Percentiles rank a stretch among this genome's conserved stretches.
Evolutionary conservation across 2,888 invertebrate species (phyloP).

Genomic region (Catocala nupta): DNA sequence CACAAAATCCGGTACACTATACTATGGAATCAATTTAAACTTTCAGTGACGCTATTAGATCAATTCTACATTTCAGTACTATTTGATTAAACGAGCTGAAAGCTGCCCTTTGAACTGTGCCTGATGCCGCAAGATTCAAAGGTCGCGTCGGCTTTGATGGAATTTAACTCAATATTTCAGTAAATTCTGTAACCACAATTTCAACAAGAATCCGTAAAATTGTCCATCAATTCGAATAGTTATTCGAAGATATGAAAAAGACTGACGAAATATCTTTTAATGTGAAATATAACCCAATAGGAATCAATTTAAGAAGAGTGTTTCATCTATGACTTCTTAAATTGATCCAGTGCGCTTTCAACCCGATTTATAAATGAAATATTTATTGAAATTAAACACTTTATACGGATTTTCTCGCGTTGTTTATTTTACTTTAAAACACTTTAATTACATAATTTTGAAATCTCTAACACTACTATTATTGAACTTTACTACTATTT

Average conservation of each 20-base stretch:
- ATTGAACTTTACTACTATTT: no score
- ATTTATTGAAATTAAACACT: no score
- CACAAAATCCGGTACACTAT: constrained; percentile 11
- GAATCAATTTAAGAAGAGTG: constrained; percentile 1
- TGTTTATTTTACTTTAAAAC: no score
- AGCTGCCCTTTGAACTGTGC: constrained; percentile 59
- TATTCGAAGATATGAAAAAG: neutral
- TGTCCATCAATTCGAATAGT: neutral
- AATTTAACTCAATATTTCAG: constrained; percentile 58
- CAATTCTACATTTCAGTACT: constrained; percentile 46
- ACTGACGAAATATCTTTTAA: neutral
- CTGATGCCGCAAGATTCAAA: constrained; percentile 51
- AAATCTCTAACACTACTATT: no score
- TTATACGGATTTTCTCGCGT: no score
- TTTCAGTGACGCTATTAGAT: constrained; percentile 40
- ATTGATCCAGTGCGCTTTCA: neutral
- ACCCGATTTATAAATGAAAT: neutral
- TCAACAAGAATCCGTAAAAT: constrained; percentile 22
- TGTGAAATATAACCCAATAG: neutral
- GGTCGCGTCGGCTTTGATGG: constrained; percentile 51
- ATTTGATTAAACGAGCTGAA: constrained; percentile 62
- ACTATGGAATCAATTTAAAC: constrained; percentile 45
- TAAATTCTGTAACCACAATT: constrained; percentile 39
- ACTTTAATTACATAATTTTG: no score
- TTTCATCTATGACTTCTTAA: neutral